Evolutionary conservation across 2,113 vertebrate genomes (phyloP).

Genomic region (Micromys minutus): DNA sequence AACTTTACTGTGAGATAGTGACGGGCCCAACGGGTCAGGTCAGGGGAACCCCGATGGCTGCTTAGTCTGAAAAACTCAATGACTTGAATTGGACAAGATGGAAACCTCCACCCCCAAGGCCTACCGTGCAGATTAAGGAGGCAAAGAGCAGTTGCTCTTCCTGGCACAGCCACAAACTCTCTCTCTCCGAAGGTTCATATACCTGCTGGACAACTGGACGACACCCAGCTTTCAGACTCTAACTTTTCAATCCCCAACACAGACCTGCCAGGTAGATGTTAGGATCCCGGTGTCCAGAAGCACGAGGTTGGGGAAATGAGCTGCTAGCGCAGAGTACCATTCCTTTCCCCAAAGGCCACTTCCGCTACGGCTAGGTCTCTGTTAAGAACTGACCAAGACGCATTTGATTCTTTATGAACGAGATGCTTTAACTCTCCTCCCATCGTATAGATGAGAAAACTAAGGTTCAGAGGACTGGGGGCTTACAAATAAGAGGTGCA

Average conservation of each 20-base stretch:
- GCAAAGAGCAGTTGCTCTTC: neutral
- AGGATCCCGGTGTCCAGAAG: neutral
- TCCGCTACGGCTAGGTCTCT: neutral
- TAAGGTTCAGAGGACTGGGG: neutral
- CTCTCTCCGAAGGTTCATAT: neutral
- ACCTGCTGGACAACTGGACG: neutral
- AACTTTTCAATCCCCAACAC: neutral
- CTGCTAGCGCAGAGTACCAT: no score
- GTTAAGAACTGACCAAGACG: neutral
- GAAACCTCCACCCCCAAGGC: no score
- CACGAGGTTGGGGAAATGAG: neutral
- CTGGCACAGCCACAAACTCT: neutral
- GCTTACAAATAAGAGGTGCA: neutral
- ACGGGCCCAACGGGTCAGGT: neutral
- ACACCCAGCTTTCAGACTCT: neutral
- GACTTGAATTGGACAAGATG: neutral
- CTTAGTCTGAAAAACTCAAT: neutral
- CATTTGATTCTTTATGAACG: neutral
- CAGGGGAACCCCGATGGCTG: neutral
- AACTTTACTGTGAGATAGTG: neutral
- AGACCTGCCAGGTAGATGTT: neutral
- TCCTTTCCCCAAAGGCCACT: neutral
- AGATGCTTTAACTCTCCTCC: neutral
- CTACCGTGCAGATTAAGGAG: neutral
- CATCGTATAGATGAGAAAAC: neutral